These are phyloP conservation scores for Ellobius talpinus DNA, from an alignment of 2,113 vertebrate genomes.

Conservation along the genomic window DNA sequence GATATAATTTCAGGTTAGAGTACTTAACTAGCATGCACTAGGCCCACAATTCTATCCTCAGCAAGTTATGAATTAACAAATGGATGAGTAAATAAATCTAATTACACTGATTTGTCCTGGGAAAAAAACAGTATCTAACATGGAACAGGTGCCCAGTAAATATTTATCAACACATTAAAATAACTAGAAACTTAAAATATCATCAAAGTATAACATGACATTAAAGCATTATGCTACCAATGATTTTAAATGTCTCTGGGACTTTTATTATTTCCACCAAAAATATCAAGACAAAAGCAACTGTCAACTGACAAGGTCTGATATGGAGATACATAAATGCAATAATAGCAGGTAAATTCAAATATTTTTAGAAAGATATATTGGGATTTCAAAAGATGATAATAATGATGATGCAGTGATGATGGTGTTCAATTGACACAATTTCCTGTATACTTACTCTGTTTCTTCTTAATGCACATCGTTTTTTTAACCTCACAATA, in stretches of 20 bases:
- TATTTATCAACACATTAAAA: constrained; percentile 38
- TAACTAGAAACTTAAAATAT: background rate
- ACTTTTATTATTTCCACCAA: constrained; percentile 30
- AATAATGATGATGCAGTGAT: background rate
- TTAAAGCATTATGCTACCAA: background rate
- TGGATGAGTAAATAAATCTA: background rate
- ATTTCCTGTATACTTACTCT: background rate
- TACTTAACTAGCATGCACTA: background rate
- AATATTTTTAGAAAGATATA: background rate
- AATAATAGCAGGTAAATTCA: background rate
- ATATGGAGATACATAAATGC: background rate
- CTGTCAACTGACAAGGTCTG: background rate
- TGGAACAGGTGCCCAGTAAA: background rate
- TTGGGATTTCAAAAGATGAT: background rate
- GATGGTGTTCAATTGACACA: background rate
- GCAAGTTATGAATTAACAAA: background rate
- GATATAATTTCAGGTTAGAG: background rate
- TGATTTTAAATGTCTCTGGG: constrained; percentile 14
- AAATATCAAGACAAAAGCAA: constrained; percentile 5
- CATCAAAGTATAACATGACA: constrained; percentile 14
- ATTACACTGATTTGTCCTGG: background rate
- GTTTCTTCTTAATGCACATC: background rate
- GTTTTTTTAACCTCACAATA: background rate
- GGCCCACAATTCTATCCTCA: background rate
- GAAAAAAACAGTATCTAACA: background rate